Evolutionary conservation across 2,888 invertebrate genomes (phyloP), one percentile per base, ranked within the genome.

Genomic region (Oxytorus armatus): DNA sequence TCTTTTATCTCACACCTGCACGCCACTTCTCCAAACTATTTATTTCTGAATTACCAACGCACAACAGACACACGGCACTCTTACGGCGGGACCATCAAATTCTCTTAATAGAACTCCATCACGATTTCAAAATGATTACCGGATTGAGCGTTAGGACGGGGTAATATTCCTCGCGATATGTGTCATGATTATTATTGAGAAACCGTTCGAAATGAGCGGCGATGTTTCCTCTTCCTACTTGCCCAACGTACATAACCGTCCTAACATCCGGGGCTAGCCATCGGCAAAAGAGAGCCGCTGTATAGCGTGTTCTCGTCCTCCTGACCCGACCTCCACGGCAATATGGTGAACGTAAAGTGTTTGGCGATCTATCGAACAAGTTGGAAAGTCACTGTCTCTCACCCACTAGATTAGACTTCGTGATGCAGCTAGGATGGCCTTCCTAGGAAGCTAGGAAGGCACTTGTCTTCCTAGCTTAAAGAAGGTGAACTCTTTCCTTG

Each of bases 271-370:
- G 70, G 57, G 59, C 55, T 55, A 1, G 69, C 69, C 55, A 73
- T 66, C 59, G 59, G 59, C 51, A 44, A 10, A 55, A 55, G 25
- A 55, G 65, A 59, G 16, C 65, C 21, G 36, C 74, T 44, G 25
- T 25, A 44, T 21, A 65, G 63, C 57, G 49, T 66, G 14, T 57
- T 57, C 49, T n/a, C 79, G 81, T 76, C 81, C 81, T 82, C 76
- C 76, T 82, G 81, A 79, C 81, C 81, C 75, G 79, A 72, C 79
- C 79, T 68, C 75, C 39, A 53, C 70, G 65, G 7, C 79, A 39
- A 44, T 39, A 49, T 53, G 44, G 65, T 42, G 69, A 70, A 59
- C 42, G 25, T 33, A 16, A 5, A 51, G 59, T 21, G 39, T 21
- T 16, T 33, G 5, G 25, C 79, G 53, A 55, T 70, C 66, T 68